Conservation (phyloP, 23 tunicate genomes). For the Aplidium turbinatum region DNA sequence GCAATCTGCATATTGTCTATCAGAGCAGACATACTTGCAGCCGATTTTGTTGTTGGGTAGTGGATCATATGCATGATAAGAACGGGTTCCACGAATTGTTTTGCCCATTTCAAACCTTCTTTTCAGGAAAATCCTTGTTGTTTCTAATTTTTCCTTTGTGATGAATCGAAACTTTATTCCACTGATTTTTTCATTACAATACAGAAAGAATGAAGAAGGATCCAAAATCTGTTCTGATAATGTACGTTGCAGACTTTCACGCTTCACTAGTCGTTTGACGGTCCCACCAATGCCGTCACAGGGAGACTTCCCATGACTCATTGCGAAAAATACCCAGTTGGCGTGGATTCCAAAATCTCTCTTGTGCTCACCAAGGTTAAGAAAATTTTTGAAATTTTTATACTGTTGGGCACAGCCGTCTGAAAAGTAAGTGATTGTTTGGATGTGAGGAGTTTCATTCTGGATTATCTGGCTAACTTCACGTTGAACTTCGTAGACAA, state of each 20-base stretch:
- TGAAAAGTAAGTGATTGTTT: conserved; percentile 1
- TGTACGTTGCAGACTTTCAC: conserved; percentile 24
- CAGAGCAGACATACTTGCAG: not conserved
- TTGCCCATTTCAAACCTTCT: not conserved
- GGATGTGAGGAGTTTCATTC: too few relatives aligned
- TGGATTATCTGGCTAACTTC: too few relatives aligned
- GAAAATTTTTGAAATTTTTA: conserved; percentile 28
- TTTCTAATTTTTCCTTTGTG: not conserved
- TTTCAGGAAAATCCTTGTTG: not conserved
- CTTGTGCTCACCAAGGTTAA: conserved; percentile 1
- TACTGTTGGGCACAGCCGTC: conserved; percentile 24
- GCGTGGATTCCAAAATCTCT: conserved; percentile 5
- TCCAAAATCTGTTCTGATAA: not conserved
- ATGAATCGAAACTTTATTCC: conserved; percentile 1
- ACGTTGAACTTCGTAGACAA: too few relatives aligned
- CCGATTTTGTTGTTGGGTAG: not conserved
- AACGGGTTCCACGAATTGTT: conserved; percentile 6
- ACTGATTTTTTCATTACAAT: not conserved
- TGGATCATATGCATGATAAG: conserved; percentile 10
- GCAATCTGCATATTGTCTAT: not conserved
- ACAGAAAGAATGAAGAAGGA: not conserved
- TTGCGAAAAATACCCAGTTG: conserved; percentile 9
- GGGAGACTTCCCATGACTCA: conserved; percentile 14
- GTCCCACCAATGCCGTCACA: conserved; percentile 28
- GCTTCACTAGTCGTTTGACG: conserved; percentile 6